Base-by-base conservation (phyloP, 2,797 vertebrate species). In the Babyrousa celebensis region DNA sequence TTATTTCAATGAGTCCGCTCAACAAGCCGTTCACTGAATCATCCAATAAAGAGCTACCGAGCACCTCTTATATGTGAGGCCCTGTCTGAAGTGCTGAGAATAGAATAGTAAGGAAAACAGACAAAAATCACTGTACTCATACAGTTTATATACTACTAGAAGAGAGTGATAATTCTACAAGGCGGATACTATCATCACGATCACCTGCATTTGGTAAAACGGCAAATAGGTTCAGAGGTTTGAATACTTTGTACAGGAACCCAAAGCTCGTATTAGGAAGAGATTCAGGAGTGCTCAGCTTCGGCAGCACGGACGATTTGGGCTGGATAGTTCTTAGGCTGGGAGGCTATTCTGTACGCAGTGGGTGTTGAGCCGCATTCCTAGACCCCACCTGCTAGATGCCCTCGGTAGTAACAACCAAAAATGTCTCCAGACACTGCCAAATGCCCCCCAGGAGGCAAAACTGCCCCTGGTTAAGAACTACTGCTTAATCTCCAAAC, bases 201-300 rank as follows among this genome's bases (percentile, higher is more conserved):
- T 36, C 36, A 91, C 27, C 17, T 43, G n/a, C 79, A 48, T 58
- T 79, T 79, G 88, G 67, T 72, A 92, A 65, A 83, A 79, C 3
- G 91, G 29, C 29, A 74, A 91, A 82, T 17, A 88, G 63, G 18
- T 77, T 84, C 23, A 84, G 32, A 91, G 77, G 29, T 65, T 75
- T 75, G 58, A 85, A 70, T 75, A 65, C n/a, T 93, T 80, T 67
- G 74, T 62, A 20, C 58, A 78, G 27, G 25, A 84, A 17, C 16
- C 79, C 72, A 93, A 93, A 77, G 40, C 32, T 52, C 85, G 23
- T 48, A 87, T 27, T 88, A 85, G 70, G 25, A 89, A 94, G 12
- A 32, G 91, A 52, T 63, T 80, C 21, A 70, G 52, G 90, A 74
- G 62, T 88, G 77, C 40, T 63, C 74, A 65, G 27, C 72, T 14